A percentile compares a stretch with the other conserved stretches of the same genome.
Conservation (phyloP, 2,888 invertebrate genomes). For the Heterodera filipjevi region DNA sequence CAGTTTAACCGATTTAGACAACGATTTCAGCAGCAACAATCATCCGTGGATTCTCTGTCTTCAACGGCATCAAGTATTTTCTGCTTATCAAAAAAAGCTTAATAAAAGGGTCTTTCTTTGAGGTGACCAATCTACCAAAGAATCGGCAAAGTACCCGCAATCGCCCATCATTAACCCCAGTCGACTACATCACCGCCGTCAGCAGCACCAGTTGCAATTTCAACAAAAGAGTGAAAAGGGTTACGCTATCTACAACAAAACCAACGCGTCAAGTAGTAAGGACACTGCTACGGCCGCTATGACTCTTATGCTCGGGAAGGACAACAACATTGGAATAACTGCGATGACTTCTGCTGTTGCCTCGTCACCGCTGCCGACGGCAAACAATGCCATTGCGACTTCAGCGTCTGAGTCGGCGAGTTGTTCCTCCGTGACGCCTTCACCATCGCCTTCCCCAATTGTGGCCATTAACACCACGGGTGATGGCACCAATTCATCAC, state of each 20-base stretch:
- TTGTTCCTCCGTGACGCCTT: slow-evolving; percentile 19
- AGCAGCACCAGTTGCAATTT: slow-evolving; percentile 18
- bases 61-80: not conserved
- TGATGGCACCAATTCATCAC: not conserved
- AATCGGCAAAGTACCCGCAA: not conserved
- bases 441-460: slow-evolving; percentile 12
- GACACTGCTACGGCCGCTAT: not conserved
- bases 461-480: not conserved
- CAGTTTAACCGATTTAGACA: slow-evolving; percentile 9
- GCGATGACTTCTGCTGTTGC: not conserved
- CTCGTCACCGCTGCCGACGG: not conserved
- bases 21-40: slow-evolving; percentile 14
- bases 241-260: not conserved
- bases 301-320: not conserved
- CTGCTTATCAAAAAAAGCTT: not conserved
- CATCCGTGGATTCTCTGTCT: not conserved
- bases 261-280: not conserved
- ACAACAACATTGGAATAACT: not conserved
- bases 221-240: not conserved
- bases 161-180: slow-evolving; percentile 6
- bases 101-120: not conserved
- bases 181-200: slow-evolving; percentile 12
- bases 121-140: not conserved
- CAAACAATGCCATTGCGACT: not conserved
- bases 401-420: slow-evolving; percentile 4